Percentiles rank a stretch among this genome's conserved stretches.
phyloP scores from a whole-genome alignment of 2,888 invertebrate genomes.

The Drosophila meridionalis region DNA sequence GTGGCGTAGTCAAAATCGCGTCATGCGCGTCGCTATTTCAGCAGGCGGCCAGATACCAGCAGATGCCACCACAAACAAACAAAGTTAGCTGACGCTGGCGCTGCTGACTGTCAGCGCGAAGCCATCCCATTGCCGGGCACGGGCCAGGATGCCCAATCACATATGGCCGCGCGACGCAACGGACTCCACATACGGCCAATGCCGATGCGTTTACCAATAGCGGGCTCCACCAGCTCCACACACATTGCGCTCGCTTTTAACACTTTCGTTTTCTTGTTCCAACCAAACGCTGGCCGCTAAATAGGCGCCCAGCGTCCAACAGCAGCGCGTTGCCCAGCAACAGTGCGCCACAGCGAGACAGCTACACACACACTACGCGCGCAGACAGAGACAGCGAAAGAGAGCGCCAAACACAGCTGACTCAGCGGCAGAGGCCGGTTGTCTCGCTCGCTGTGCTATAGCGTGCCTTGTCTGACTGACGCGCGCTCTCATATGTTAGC shows the following conservation, averaged over 20 bases:
- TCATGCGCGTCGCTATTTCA: conserved; percentile 85
- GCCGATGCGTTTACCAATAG: conserved; percentile 40
- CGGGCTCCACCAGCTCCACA: conserved; percentile 48
- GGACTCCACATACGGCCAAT: conserved; percentile 63
- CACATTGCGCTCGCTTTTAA: conserved; percentile 56
- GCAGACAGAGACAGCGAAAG: conserved; percentile 10
- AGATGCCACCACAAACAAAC: neutral
- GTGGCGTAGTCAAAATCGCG: conserved; percentile 74
- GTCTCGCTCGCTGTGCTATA: conserved; percentile 13
- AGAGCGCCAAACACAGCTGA: conserved; percentile 14
- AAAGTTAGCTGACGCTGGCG: neutral
- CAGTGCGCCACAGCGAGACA: conserved; percentile 14
- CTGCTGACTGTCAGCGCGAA: conserved; percentile 4
- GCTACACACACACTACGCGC: neutral
- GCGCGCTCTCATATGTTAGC: neutral
- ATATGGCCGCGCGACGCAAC: conserved; percentile 62
- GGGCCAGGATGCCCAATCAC: conserved; percentile 64
- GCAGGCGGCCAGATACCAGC: conserved; percentile 71
- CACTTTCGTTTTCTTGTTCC: conserved; percentile 86
- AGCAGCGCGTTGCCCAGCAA: conserved; percentile 53
- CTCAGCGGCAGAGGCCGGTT: neutral
- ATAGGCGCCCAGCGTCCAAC: conserved; percentile 81
- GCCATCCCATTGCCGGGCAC: conserved; percentile 34
- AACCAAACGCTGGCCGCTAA: conserved; percentile 85
- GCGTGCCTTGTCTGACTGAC: neutral